phyloP scores from a whole-genome alignment of 2,888 invertebrate genomes.

The Lasioglossum pauxillum region DNA sequence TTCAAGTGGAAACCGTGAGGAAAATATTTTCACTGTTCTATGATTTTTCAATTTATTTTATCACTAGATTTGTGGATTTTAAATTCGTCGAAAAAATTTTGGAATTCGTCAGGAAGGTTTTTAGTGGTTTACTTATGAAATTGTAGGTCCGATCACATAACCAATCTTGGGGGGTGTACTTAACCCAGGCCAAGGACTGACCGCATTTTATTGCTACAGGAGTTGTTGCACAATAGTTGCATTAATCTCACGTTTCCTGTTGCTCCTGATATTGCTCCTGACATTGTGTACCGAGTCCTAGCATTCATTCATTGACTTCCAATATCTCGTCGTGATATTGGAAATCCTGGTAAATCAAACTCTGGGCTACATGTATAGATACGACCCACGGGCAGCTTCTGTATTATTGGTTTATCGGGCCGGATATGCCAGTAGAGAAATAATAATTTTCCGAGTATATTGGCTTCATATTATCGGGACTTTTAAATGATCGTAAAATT shows the following conservation, averaged over 20 bases:
- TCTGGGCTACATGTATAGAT: neutral
- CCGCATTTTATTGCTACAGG: neutral
- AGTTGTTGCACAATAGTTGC: neutral
- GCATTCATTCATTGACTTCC: neutral
- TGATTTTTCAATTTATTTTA: no score
- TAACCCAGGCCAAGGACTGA: no score
- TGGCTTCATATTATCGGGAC: neutral
- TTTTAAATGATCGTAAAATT: neutral
- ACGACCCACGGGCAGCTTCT: neutral
- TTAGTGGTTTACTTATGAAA: no score
- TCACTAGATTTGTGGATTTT: no score
- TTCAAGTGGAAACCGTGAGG: no score
- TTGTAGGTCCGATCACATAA: neutral
- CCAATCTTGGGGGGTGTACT: neutral
- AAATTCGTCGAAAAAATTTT: no score
- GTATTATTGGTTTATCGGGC: conserved; percentile 7
- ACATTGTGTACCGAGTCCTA: neutral
- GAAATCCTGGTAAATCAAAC: neutral
- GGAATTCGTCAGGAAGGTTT: no score
- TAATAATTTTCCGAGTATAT: neutral
- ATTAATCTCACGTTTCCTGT: neutral
- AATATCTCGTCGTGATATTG: neutral
- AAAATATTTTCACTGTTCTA: no score
- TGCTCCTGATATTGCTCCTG: neutral
- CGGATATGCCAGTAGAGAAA: neutral